These are phyloP conservation scores for Agrenia bidenticulata DNA, from an alignment of 2,888 invertebrate genomes.

Conservation along the genomic window DNA sequence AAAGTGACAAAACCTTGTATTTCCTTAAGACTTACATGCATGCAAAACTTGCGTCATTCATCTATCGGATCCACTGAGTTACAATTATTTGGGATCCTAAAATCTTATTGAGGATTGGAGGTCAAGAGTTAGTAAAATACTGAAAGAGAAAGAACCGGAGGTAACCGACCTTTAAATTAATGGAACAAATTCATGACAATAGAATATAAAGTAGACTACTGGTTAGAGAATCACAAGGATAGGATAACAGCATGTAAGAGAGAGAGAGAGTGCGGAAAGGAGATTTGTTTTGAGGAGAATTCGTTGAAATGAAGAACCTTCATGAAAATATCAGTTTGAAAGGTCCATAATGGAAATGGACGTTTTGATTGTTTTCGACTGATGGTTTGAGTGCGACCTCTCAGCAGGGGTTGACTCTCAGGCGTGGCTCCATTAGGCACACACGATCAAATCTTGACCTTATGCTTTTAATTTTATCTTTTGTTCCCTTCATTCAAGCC, in stretches of 20 bases:
- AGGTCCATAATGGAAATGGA: conserved; percentile 44
- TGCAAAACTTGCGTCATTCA: no score
- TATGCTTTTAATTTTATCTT: conserved; percentile 14
- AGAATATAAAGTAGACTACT: neutral
- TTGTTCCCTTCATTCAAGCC: no score
- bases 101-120: no score
- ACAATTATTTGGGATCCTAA: no score
- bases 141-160: no score
- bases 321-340: conserved; percentile 47
- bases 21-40: no score
- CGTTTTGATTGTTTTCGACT: conserved; percentile 49
- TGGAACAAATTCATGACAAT: neutral
- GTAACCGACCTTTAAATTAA: no score
- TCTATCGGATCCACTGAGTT: no score
- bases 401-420: conserved; percentile 49
- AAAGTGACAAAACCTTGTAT: no score
- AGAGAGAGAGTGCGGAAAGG: conserved; percentile 9
- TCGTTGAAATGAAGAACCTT: conserved; percentile 9
- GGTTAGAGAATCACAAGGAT: neutral
- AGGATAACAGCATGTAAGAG: neutral
- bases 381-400: conserved; percentile 46
- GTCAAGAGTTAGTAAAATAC: no score
- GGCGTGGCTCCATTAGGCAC: conserved; percentile 50
- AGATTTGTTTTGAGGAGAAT: conserved; percentile 8
- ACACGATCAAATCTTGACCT: conserved; percentile 41